A percentile compares a stretch with the other conserved stretches of the same genome.
These are phyloP conservation scores for Holacanthus passer DNA, from an alignment of 2,113 vertebrate genomes.

Conservation along the genomic window DNA sequence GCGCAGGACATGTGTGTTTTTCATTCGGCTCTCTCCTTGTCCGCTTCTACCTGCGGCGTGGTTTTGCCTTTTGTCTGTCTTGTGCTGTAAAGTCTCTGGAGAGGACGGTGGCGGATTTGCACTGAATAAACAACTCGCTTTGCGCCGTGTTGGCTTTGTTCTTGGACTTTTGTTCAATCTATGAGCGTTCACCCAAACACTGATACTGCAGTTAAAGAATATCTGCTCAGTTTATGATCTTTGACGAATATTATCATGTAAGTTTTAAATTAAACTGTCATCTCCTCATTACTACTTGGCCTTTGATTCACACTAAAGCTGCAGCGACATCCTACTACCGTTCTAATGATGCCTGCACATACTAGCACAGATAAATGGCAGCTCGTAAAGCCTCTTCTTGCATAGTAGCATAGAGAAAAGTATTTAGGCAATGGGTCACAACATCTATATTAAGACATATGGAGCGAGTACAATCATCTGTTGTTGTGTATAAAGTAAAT, in stretches of 20 bases:
- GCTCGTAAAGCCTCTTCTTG: neutral
- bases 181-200: neutral
- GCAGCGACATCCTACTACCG: neutral
- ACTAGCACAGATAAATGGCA: neutral
- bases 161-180: constrained; percentile 10
- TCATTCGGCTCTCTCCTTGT: neutral
- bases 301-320: neutral
- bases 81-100: constrained; percentile 6
- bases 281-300: neutral
- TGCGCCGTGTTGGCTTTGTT: constrained; percentile 13
- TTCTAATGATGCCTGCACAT: neutral
- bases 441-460: constrained; percentile 12
- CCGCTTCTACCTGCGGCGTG: constrained; percentile 29
- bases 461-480: constrained; percentile 9
- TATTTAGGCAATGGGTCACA: neutral
- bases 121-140: constrained; percentile 26
- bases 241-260: neutral
- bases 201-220: neutral
- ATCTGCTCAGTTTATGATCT: constrained; percentile 2
- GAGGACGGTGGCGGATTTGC: constrained; percentile 28
- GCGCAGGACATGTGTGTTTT: constrained; percentile 54
- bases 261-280: constrained; percentile 2
- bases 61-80: constrained; percentile 36
- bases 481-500: constrained; percentile 24
- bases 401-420: neutral